Evolutionary conservation across 1,140 invertebrate genomes (phyloP), one percentile per base, ranked within the genome.

Genomic region (Drosophila seguyi): DNA sequence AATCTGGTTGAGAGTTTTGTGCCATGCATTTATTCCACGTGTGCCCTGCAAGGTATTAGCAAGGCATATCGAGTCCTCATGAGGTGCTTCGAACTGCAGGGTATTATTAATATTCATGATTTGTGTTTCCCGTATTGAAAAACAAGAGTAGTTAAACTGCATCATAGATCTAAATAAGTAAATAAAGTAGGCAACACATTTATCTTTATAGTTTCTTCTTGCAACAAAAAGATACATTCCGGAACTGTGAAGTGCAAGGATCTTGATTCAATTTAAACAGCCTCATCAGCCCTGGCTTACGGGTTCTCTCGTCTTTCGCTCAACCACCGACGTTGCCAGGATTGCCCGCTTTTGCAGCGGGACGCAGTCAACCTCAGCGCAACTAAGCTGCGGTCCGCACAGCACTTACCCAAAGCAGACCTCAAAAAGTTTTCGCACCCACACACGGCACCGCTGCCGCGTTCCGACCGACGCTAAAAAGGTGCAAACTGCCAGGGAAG

Each of bases 351-450:
- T 47, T 55, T 61, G 82, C 47, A 66, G 63, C 38, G 65, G 63
- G 65, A 72, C 65, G 74, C 74, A 85, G 78, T 81, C 81, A 75
- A 81, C 81, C 85, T 77, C 86, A 81, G 83, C 85, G 74, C 68
- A 90, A 88, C 85, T 88, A 88, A 88, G 85, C 85, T 88, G 85
- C 69, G 85, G 85, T 88, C 85, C 85, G 73, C 76, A 88, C 84
- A 87, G 83, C 83, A 88, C 83, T 87, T 88, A 87, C 83, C 83
- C 83, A 80, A 88, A 88, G 83, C 84, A 87, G 84, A 87, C 83
- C 83, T 87, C 83, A 88, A 87, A 87, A 87, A 87, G 76, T 88
- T 87, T 82, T 71, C 42, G 67, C 76, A 80, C 84, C 83, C 83
- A 88, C 84, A 87, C 61, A 66, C 52, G 52, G 38, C 50, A 47